Evolutionary conservation across 2,888 invertebrate species (phyloP), one percentile per base, ranked within the genome.

Genomic region (Gastracanthus pulcherrimus): DNA sequence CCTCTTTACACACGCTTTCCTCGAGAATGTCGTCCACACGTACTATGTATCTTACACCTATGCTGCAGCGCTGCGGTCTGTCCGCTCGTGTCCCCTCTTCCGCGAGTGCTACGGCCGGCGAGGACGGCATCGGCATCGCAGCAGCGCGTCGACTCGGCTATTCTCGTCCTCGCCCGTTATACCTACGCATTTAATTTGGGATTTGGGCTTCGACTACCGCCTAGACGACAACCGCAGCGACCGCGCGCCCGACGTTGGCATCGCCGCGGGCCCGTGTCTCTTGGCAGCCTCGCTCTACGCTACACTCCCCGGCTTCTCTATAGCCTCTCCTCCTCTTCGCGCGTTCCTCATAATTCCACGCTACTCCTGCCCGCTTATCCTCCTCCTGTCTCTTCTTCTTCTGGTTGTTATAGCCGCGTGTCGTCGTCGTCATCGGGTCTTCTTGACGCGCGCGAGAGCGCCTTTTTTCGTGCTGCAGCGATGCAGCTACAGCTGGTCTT

Each of bases 161-260:
- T 81, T 81, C 74, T 74, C 31, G 74, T 74, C 64, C 11, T 23
- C 64, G 51, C 29, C 62, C 67, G 72, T 69, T 82, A 82, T 82
- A 82, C 69, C 76, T 80, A 71, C 80, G 64, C 67, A 75, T 83
- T 83, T 83, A 83, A 81, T 82, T 83, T 83, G 64, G 78, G 81
- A 83, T 78, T 82, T 64, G 80, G 82, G 80, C 81, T 81, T 82
- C 75, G 82, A 80, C 80, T 77, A 55, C 23, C 3, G 55, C 55
- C 26, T n/a, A n/a, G n/a, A n/a, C 74, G 80, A 82, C 82, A 74
- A 34, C 38, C 66, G 72, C 64, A 31, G 66, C 29, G 29, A 48
- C 13, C 58, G 45, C 34, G 45, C 36, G n/a, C 1, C 41, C 58
- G 38, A 19, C 58, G 72, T 75, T 75, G 74, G 79, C 79, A 64